Percentiles rank a stretch among this genome's conserved stretches.
Evolutionary conservation across 2,888 invertebrate species (phyloP).

Genomic region (Microplitis manilae): DNA sequence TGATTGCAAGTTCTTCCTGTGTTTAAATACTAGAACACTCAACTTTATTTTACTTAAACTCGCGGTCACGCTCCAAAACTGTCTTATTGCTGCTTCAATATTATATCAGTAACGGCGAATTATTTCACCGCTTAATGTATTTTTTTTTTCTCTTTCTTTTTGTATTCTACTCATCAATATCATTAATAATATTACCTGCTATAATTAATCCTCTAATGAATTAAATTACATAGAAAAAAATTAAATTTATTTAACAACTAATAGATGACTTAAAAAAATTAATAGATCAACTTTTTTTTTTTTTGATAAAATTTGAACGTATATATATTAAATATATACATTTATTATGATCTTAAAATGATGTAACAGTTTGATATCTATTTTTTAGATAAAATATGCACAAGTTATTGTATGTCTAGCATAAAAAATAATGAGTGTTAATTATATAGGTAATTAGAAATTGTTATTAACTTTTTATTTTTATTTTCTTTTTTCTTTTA

Average conservation of each 20-base stretch:
- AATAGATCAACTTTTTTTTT: too few species aligned
- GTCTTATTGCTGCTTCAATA: conserved; percentile 67
- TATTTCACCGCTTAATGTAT: conserved; percentile 50
- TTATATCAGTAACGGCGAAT: conserved; percentile 64
- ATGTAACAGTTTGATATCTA: too few species aligned
- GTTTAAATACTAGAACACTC: conserved; percentile 57
- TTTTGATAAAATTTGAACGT: too few species aligned
- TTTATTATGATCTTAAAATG: too few species aligned
- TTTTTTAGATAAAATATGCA: too few species aligned
- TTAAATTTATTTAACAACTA: too few species aligned
- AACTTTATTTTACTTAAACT: conserved; percentile 34
- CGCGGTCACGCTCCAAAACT: conserved; percentile 70
- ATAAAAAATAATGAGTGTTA: background rate
- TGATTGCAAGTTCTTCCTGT: conserved; percentile 42
- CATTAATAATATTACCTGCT: background rate
- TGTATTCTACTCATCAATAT: background rate
- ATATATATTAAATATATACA: too few species aligned
- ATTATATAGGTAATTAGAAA: background rate
- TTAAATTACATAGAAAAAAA: too few species aligned
- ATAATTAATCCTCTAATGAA: background rate
- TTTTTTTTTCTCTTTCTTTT: conserved; percentile 50
- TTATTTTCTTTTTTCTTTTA: background rate
- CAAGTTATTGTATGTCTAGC: too few species aligned
- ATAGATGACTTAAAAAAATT: too few species aligned
- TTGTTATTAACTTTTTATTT: background rate